phyloP scores from a whole-genome alignment of 2,888 invertebrate species.

The Sepioteuthis lessoniana region DNA sequence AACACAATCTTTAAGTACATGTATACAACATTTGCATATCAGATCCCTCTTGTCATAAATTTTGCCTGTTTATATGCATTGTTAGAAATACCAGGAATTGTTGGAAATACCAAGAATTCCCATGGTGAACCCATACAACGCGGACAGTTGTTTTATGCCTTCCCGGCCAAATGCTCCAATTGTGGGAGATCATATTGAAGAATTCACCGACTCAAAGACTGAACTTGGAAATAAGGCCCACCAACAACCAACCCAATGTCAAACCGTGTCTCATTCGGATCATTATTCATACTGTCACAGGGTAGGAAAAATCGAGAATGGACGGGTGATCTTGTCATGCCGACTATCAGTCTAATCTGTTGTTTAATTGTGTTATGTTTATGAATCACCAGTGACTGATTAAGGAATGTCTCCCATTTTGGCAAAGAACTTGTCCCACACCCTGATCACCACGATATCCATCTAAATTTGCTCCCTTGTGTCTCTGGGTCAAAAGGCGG shows the following conservation, averaged over 20 bases:
- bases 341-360: background rate
- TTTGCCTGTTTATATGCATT: background rate
- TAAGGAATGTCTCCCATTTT: background rate
- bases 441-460: background rate
- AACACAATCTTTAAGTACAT: background rate
- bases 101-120: background rate
- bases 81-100: background rate
- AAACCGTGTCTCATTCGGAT: background rate
- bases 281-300: background rate
- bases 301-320: background rate
- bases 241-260: background rate
- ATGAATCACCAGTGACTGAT: background rate
- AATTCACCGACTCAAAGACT: background rate
- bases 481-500: background rate
- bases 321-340: background rate
- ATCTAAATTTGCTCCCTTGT: background rate
- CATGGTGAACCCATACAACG: background rate
- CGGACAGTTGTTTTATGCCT: background rate
- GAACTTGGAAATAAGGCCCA: background rate
- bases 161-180: background rate
- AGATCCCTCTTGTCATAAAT: background rate
- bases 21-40: background rate
- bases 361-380: background rate
- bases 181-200: background rate
- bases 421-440: background rate